These are phyloP conservation scores for Phylloscopus trochilus DNA, from an alignment of 2,113 vertebrate genomes.

Conservation along the genomic window DNA sequence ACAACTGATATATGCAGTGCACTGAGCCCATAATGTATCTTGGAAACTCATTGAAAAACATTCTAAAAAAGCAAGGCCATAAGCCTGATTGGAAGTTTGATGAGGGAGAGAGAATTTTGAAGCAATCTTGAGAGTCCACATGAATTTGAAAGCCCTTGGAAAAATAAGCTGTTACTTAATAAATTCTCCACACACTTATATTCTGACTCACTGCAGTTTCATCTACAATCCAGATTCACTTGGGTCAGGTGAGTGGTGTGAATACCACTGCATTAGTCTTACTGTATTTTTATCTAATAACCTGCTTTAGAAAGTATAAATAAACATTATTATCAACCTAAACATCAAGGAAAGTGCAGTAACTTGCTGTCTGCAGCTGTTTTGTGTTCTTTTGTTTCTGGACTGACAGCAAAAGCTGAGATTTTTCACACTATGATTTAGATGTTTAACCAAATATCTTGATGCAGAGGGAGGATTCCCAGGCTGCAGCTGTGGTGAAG, in stretches of 20 bases:
- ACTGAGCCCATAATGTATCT: neutral
- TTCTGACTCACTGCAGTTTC: neutral
- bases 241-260: neutral
- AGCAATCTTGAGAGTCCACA: neutral
- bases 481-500: neutral
- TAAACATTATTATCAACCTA: neutral
- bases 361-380: neutral
- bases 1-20: neutral
- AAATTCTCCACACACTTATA: neutral
- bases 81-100: neutral
- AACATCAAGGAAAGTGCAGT: neutral
- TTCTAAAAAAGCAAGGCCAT: neutral
- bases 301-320: neutral
- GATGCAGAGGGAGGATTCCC: neutral
- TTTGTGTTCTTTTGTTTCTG: neutral
- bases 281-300: neutral
- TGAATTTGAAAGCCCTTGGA: neutral
- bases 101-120: neutral
- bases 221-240: neutral
- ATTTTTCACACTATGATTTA: neutral
- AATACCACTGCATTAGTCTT: neutral
- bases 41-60: neutral
- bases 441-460: neutral
- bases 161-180: neutral
- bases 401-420: neutral